A percentile compares a stretch with the other conserved stretches of the same genome.
Evolutionary conservation across 2,113 vertebrate genomes (phyloP).

Genomic region (Hemicordylus capensis): DNA sequence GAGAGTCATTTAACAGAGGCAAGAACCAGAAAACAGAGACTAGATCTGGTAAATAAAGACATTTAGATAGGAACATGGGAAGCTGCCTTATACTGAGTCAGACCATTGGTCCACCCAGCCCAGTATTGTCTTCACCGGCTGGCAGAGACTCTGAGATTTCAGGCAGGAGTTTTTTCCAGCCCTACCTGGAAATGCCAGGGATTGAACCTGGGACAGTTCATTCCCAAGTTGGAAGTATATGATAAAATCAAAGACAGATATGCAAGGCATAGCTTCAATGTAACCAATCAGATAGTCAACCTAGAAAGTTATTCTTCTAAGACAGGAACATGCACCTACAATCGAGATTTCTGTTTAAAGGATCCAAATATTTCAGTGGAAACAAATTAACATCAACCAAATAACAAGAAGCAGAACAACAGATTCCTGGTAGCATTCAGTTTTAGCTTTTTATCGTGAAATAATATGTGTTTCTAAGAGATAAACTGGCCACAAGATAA

Average conservation of each 20-base stretch:
- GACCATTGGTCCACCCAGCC: too few relatives aligned
- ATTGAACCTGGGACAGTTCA: too few relatives aligned
- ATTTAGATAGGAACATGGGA: too few relatives aligned
- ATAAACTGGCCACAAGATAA: slow-evolving; percentile 17
- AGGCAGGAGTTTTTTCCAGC: too few relatives aligned
- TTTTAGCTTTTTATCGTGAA: slow-evolving; percentile 6
- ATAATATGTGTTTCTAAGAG: slow-evolving; percentile 22
- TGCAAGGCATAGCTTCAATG: not conserved
- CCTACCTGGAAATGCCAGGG: too few relatives aligned
- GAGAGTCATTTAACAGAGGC: too few relatives aligned
- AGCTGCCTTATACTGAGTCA: too few relatives aligned
- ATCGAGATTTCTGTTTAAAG: slow-evolving; percentile 1
- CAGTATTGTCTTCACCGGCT: too few relatives aligned
- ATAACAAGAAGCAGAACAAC: slow-evolving; percentile 18
- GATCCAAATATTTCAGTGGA: slow-evolving; percentile 19
- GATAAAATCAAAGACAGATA: not conserved
- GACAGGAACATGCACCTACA: not conserved
- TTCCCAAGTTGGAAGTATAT: too few relatives aligned
- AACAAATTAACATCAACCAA: slow-evolving; percentile 28
- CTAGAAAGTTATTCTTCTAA: slow-evolving; percentile 18
- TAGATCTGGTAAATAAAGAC: too few relatives aligned
- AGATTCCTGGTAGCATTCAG: slow-evolving; percentile 14
- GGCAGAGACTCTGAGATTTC: too few relatives aligned
- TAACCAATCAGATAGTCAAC: not conserved
- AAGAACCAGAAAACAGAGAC: too few relatives aligned